Evolutionary conservation across 2,113 vertebrate species (phyloP).

Genomic region (Typhlomys cinereus): DNA sequence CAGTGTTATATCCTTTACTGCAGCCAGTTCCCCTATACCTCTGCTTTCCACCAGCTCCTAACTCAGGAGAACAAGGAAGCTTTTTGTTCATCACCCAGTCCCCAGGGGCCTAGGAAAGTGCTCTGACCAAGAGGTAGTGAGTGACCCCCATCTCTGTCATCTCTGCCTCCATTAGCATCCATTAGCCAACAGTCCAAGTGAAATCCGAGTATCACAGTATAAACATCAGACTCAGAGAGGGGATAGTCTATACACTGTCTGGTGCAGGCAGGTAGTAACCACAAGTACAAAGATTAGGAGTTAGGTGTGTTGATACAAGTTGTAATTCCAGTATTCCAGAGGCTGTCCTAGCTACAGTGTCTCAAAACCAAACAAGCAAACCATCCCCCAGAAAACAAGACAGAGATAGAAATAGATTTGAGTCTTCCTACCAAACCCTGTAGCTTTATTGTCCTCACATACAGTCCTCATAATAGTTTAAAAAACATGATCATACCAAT

Average conservation of each 20-base stretch:
- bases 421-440: background rate
- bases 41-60: background rate
- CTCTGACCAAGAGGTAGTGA: background rate
- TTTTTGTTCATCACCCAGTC: background rate
- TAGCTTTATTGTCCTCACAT: background rate
- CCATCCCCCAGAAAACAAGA: background rate
- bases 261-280: background rate
- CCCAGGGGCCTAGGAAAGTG: background rate
- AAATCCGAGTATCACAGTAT: conserved; percentile 4
- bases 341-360: background rate
- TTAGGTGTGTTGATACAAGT: too few relatives aligned
- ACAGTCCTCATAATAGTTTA: background rate
- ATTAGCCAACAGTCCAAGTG: background rate
- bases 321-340: background rate
- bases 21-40: background rate
- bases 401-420: background rate
- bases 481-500: background rate
- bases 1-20: background rate
- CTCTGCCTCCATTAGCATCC: background rate
- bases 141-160: background rate
- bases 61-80: background rate
- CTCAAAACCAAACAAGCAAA: background rate
- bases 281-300: background rate
- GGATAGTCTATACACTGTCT: background rate
- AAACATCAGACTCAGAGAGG: background rate